Percentiles rank a stretch among this genome's conserved stretches.
These are phyloP conservation scores for Pardosa pseudoannulata DNA, from an alignment of 2,888 invertebrate genomes.

Conservation along the genomic window DNA sequence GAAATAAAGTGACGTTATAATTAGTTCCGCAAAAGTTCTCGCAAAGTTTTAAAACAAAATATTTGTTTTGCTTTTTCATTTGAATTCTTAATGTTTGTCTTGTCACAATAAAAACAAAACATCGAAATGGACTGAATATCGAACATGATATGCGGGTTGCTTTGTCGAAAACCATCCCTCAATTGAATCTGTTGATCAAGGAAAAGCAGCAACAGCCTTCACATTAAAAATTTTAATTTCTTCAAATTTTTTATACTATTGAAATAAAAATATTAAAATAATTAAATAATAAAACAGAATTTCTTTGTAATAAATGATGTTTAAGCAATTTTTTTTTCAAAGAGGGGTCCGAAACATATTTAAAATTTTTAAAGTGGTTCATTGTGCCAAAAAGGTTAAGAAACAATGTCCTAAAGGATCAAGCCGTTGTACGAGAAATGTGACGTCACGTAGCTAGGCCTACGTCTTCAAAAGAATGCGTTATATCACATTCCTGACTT, in stretches of 20 bases:
- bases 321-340: slow-evolving; percentile 47
- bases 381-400: too few relatives aligned
- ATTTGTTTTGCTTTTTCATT: too few relatives aligned
- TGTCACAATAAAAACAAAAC: slow-evolving; percentile 57
- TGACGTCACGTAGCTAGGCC: too few relatives aligned
- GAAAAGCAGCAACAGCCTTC: slow-evolving; percentile 51
- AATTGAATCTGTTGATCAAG: slow-evolving; percentile 51
- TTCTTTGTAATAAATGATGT: slow-evolving; percentile 37
- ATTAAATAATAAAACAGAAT: slow-evolving; percentile 10
- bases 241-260: slow-evolving; percentile 43
- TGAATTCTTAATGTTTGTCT: too few relatives aligned
- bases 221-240: slow-evolving; percentile 53
- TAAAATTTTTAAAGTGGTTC: too few relatives aligned
- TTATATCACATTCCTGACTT: too few relatives aligned
- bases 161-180: slow-evolving; percentile 55
- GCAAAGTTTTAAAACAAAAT: too few relatives aligned
- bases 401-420: too few relatives aligned
- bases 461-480: too few relatives aligned
- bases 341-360: slow-evolving; percentile 49
- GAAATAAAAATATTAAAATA: slow-evolving; percentile 6
- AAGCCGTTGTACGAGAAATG: too few relatives aligned
- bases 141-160: slow-evolving; percentile 42
- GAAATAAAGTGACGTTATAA: too few relatives aligned
- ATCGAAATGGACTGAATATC: slow-evolving; percentile 45
- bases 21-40: too few relatives aligned